phyloP scores from a whole-genome alignment of 2,888 invertebrate species.

The Drosophila histrio region DNA sequence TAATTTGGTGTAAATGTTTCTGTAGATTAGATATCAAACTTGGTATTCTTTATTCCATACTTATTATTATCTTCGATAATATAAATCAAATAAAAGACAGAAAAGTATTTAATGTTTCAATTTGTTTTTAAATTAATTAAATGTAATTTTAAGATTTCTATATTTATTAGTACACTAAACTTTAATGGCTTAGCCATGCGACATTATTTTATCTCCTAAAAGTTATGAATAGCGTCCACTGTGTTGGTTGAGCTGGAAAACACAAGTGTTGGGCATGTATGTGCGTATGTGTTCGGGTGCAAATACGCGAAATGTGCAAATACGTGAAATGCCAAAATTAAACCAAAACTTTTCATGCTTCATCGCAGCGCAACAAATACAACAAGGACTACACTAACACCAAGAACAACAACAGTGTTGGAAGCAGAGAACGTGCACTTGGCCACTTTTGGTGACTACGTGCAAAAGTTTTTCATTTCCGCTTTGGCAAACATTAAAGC shows the following conservation, averaged over 20 bases:
- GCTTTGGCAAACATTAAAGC: slow-evolving; percentile 80
- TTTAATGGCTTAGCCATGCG: not conserved
- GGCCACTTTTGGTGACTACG: slow-evolving; percentile 76
- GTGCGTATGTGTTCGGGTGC: slow-evolving; percentile 20
- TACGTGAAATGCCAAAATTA: slow-evolving; percentile 77
- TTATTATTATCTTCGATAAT: too few species aligned
- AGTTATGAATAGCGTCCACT: not conserved
- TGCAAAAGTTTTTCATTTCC: slow-evolving; percentile 80
- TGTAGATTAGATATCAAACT: too few species aligned
- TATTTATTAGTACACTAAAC: not conserved
- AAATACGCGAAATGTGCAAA: slow-evolving; percentile 57
- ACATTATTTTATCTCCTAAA: not conserved
- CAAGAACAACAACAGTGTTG: slow-evolving; percentile 24
- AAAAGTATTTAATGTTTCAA: too few species aligned
- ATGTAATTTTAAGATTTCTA: not conserved
- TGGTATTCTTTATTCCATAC: too few species aligned
- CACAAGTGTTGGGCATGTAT: slow-evolving; percentile 53
- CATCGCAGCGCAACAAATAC: slow-evolving; percentile 62
- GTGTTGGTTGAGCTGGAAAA: slow-evolving; percentile 7
- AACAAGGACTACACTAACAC: slow-evolving; percentile 7
- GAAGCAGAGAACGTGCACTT: slow-evolving; percentile 63
- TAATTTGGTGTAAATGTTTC: too few species aligned
- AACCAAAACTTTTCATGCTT: slow-evolving; percentile 80
- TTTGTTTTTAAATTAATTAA: too few species aligned
- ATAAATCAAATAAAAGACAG: too few species aligned